Evolutionary conservation across 2,797 vertebrate species (phyloP).

Genomic region (Falco concolor): DNA sequence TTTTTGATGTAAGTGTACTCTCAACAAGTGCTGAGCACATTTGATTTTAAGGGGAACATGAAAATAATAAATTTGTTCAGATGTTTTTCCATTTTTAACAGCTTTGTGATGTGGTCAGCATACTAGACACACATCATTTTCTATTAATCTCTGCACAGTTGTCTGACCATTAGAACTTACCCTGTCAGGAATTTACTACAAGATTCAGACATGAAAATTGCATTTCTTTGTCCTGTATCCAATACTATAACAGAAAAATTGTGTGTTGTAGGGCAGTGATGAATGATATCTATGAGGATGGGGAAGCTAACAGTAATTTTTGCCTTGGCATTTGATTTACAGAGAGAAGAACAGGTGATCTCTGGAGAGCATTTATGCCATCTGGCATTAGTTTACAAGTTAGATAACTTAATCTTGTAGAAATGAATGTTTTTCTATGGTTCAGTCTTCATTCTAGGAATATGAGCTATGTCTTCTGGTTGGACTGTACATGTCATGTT

Average conservation of each 20-base stretch:
- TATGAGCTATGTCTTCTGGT: not conserved
- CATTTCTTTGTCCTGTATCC: not conserved
- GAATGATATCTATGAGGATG: not conserved
- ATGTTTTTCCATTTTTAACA: not conserved
- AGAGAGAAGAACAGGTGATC: not conserved
- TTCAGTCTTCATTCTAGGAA: not conserved
- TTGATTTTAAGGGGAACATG: not conserved
- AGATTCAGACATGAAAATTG: not conserved
- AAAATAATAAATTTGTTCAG: slow-evolving; percentile 31
- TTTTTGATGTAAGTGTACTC: not conserved
- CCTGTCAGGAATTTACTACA: not conserved
- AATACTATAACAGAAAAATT: not conserved
- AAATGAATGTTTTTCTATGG: not conserved
- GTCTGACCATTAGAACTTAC: not conserved
- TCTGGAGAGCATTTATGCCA: not conserved
- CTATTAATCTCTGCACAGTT: not conserved
- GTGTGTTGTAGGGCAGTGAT: not conserved
- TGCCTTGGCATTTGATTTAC: not conserved
- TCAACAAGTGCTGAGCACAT: not conserved
- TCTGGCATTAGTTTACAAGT: not conserved
- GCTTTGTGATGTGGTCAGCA: not conserved
- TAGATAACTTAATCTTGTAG: not conserved
- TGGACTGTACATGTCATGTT: not conserved
- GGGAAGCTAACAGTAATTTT: not conserved
- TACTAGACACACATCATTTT: not conserved